These are phyloP conservation scores for Spinus pinus DNA, from an alignment of 2,797 vertebrate species.

Conservation along the genomic window DNA sequence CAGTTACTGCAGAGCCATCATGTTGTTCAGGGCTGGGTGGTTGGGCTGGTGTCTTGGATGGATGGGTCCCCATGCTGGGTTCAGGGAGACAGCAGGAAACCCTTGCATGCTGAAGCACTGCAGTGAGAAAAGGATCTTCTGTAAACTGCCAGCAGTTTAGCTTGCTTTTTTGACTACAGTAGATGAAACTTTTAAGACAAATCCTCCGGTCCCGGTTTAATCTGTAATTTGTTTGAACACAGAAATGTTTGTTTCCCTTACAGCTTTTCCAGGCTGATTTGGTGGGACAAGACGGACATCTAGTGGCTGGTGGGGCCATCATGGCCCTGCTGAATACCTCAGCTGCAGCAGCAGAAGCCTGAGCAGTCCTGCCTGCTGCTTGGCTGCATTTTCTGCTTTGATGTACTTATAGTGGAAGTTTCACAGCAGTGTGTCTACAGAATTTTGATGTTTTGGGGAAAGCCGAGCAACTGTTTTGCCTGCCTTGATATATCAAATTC, in stretches of 20 bases:
- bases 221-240: neutral
- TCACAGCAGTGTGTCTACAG: neutral
- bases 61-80: neutral
- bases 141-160: neutral
- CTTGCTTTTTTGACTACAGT: neutral
- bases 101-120: neutral
- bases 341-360: neutral
- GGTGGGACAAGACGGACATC: conserved; percentile 37
- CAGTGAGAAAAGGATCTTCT: fast-evolving
- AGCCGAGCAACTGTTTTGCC: neutral
- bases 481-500: neutral
- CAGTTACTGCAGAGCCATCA: neutral
- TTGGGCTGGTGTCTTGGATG: neutral
- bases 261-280: neutral
- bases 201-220: neutral
- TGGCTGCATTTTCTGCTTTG: neutral
- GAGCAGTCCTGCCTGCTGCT: neutral
- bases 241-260: neutral
- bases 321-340: neutral
- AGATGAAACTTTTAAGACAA: neutral
- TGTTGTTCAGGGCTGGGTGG: neutral
- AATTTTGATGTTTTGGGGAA: neutral
- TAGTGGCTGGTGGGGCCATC: neutral
- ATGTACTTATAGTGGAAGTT: neutral
- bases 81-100: neutral